Evolutionary conservation across 2,888 invertebrate species (phyloP).

Genomic region (Nomada fabriciana): DNA sequence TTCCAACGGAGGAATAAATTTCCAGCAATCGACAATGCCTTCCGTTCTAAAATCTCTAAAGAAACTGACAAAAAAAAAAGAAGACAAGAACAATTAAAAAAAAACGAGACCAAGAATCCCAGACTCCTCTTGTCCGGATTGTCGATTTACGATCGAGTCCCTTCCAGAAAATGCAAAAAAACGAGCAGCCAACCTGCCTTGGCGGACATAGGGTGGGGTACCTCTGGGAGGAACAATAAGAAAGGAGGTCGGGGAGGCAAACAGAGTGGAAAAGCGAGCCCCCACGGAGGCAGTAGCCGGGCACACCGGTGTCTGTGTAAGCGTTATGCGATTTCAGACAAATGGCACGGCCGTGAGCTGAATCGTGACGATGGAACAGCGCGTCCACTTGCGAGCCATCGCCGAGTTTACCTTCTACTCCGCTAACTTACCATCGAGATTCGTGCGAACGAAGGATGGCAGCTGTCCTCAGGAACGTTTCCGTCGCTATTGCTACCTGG

Average conservation of each 20-base stretch:
- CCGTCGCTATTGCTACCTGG: slow-evolving; percentile 55
- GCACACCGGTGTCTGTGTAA: slow-evolving; percentile 65
- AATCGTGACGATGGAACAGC: slow-evolving; percentile 60
- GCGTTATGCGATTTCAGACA: slow-evolving; percentile 77
- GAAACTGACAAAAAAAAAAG: not conserved
- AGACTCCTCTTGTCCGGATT: not conserved
- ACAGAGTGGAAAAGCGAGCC: slow-evolving; percentile 64
- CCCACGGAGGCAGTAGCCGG: slow-evolving; percentile 51
- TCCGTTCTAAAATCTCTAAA: not conserved
- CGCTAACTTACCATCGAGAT: slow-evolving; percentile 69
- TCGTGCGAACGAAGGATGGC: slow-evolving; percentile 66
- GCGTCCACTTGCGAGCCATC: slow-evolving; percentile 66
- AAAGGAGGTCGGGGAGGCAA: slow-evolving; percentile 43
- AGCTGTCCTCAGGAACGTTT: slow-evolving; percentile 68
- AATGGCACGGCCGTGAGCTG: slow-evolving; percentile 73
- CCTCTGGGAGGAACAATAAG: slow-evolving; percentile 42
- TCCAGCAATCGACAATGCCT: not conserved
- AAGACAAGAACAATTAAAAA: not conserved
- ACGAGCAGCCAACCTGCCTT: slow-evolving; percentile 3
- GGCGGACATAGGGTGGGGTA: not conserved
- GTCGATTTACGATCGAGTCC: slow-evolving; percentile 24
- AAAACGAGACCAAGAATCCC: not conserved
- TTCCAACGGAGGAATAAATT: not conserved
- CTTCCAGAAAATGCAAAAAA: slow-evolving; percentile 36
- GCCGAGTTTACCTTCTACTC: slow-evolving; percentile 66